Base-by-base conservation (phyloP, 2,797 vertebrate genomes). In the Neosilurus mollespiculum region DNA sequence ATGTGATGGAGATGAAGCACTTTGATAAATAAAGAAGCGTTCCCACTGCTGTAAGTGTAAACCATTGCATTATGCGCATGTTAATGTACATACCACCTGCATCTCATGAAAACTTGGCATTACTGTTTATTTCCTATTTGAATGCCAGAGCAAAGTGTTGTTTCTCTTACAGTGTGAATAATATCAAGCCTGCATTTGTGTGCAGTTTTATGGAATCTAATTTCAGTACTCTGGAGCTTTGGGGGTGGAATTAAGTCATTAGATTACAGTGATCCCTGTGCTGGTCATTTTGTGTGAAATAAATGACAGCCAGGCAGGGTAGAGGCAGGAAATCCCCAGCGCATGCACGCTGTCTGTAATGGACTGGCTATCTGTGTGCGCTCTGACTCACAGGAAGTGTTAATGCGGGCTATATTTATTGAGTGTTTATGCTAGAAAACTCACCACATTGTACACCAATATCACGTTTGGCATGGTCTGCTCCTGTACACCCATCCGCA, bases 361-460 rank as follows among this genome's bases (percentile, higher is more conserved):
- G 54, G 56, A 61, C 58, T 24, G 75, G 58, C 58, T 49, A 62
- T 78, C 18, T 65, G 5, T 64, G 77, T 51, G 61, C 59, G 30
- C 11, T 56, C 8, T 56, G 51, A 54, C 9, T 76, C 18, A 84
- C 87, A 88, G 87, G 87, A 88, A 88, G 87, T 88, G 87, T 86
- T 75, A 18, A 53, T 58, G 81, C 71, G 59, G 64, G 81, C 73
- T 54, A 61, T 49, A 62, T 49, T 71, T 51, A 16, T 66, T 12
- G 30, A 5, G 49, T 26, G 62, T 81, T 73, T 49, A 34, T 3
- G 73, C 16, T 53, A 69, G 12, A 58, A 71, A 37, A 90, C 93
- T 90, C 87, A 94, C 94, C 94, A 78, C 94, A 95, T 2, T 95
- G 94, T 6, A 93, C 88, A 0, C 90, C 93, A 0, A 85, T 75